phyloP scores from a whole-genome alignment of 2,888 invertebrate genomes.

The Drosophila nigritarsus region DNA sequence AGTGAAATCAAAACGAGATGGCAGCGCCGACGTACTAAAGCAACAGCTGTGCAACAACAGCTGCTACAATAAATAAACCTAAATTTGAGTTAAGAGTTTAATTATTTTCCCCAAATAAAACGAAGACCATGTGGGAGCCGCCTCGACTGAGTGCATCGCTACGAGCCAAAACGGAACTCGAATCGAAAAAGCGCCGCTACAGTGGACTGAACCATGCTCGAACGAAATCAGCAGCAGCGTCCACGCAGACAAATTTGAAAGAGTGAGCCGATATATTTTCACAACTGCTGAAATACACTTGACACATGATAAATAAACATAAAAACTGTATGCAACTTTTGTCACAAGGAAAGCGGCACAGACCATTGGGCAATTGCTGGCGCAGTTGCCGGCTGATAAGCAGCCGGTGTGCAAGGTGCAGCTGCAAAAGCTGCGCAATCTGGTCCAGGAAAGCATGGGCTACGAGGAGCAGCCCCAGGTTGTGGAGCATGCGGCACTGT shows the following conservation, averaged over 20 bases:
- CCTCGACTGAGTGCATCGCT: constrained; percentile 89
- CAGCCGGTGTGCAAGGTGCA: constrained; percentile 69
- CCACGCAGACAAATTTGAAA: constrained; percentile 56
- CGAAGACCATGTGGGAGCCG: constrained; percentile 70
- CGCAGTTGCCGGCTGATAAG: constrained; percentile 62
- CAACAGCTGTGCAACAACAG: constrained; percentile 52
- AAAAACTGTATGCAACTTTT: background rate
- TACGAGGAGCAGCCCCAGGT: constrained; percentile 87
- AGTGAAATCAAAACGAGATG: constrained; percentile 17
- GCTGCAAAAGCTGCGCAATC: constrained; percentile 82
- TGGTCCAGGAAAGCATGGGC: constrained; percentile 85
- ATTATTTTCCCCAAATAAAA: constrained; percentile 18
- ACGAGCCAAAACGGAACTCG: constrained; percentile 87
- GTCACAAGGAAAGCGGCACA: constrained; percentile 57
- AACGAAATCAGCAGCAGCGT: constrained; percentile 9
- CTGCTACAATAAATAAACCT: constrained; percentile 20
- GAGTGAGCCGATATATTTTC: constrained; percentile 63
- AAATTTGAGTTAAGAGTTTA: constrained; percentile 15
- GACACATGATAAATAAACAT: background rate
- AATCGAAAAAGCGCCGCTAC: constrained; percentile 79
- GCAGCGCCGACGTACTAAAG: constrained; percentile 32
- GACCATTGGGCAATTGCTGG: constrained; percentile 67
- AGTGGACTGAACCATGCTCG: constrained; percentile 26
- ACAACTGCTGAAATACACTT: constrained; percentile 51
- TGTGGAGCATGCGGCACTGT: constrained; percentile 88